Evolutionary conservation across 1,140 invertebrate genomes (phyloP).

Genomic region (Ctenoplectra terminalis): DNA sequence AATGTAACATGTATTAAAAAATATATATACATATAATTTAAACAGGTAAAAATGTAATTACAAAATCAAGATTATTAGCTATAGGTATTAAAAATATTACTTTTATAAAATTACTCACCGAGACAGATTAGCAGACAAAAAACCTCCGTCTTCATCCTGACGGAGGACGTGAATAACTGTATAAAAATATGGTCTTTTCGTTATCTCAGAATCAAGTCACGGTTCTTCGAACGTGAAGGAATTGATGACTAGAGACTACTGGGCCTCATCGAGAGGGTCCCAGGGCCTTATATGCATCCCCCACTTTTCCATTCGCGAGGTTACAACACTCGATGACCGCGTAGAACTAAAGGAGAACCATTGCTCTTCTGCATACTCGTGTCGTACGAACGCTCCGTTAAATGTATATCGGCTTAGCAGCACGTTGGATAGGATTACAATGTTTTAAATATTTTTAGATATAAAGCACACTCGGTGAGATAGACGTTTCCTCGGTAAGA

Average conservation of each 20-base stretch:
- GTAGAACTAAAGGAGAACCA: slow-evolving; percentile 67
- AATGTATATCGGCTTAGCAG: slow-evolving; percentile 10
- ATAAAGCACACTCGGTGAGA: background rate
- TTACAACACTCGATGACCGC: slow-evolving; percentile 78
- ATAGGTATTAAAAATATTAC: background rate
- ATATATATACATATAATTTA: no score
- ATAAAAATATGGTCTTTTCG: slow-evolving; percentile 15
- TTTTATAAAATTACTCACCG: slow-evolving; percentile 70
- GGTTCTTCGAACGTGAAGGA: slow-evolving; percentile 56
- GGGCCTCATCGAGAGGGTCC: slow-evolving; percentile 74
- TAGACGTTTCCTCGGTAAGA: background rate
- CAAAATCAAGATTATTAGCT: background rate
- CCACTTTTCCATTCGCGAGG: slow-evolving; percentile 73
- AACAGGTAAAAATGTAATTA: background rate
- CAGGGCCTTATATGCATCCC: slow-evolving; percentile 81
- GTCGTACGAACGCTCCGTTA: slow-evolving; percentile 11
- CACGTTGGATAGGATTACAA: background rate
- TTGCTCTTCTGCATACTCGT: slow-evolving; percentile 68
- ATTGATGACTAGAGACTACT: slow-evolving; percentile 82
- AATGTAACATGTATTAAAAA: background rate
- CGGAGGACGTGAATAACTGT: slow-evolving; percentile 48
- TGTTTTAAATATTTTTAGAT: background rate
- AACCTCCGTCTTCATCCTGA: slow-evolving; percentile 76
- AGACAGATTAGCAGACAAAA: slow-evolving; percentile 76
- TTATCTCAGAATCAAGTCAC: slow-evolving; percentile 47